Evolutionary conservation across 2,797 vertebrate genomes (phyloP).

Genomic region (Crotalus adamanteus): DNA sequence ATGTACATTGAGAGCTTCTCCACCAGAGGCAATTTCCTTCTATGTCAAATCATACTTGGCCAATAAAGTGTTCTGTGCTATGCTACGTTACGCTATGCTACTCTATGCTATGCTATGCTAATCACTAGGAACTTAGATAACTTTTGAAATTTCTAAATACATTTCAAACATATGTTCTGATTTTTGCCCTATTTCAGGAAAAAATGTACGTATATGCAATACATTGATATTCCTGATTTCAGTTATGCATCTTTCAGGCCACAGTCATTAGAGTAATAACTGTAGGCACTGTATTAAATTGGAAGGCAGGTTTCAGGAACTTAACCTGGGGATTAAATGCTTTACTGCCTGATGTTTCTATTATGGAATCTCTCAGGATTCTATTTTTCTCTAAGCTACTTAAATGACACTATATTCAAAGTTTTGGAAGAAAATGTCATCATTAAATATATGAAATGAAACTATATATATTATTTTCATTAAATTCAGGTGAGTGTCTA

Average conservation of each 20-base stretch:
- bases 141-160: neutral
- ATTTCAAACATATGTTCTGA: neutral
- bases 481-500: neutral
- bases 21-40: neutral
- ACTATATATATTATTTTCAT: neutral
- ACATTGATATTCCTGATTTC: neutral
- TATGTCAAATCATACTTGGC: neutral
- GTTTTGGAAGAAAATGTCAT: neutral
- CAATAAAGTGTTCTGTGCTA: neutral
- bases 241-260: neutral
- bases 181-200: neutral
- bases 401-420: neutral
- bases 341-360: neutral
- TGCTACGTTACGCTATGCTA: too few species aligned
- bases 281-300: neutral
- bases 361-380: neutral
- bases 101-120: too few species aligned
- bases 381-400: neutral
- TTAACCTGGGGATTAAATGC: neutral
- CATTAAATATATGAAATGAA: neutral
- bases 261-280: neutral
- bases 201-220: neutral
- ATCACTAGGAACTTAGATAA: neutral
- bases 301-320: neutral
- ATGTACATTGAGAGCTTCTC: neutral